Conservation (phyloP, 2,888 invertebrate genomes). For the Xanthia icteritia region DNA sequence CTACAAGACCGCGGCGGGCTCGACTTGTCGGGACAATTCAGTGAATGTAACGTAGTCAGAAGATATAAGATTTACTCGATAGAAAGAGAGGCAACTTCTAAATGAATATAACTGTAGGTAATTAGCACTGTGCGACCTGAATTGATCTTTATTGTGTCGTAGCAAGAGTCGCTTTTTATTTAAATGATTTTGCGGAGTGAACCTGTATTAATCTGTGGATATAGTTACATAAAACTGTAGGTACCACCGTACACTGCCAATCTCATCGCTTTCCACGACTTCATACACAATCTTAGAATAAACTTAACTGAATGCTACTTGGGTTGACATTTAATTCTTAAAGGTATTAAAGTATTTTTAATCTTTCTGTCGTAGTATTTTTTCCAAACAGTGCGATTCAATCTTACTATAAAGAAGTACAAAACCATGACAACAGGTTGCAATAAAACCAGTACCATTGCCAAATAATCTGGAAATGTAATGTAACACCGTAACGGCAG, state of each 20-base stretch:
- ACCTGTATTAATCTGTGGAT: too few species aligned
- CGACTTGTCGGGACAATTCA: too few species aligned
- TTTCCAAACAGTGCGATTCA: slow-evolving; percentile 29
- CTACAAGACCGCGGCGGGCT: too few species aligned
- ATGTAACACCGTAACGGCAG: not conserved
- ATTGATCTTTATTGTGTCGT: too few species aligned
- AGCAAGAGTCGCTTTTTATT: too few species aligned
- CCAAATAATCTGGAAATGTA: slow-evolving; percentile 1
- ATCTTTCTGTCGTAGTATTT: slow-evolving; percentile 4
- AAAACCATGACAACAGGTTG: slow-evolving; percentile 11
- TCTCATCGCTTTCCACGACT: not conserved
- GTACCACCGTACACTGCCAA: not conserved
- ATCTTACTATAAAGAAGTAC: slow-evolving; percentile 25
- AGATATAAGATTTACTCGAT: too few species aligned
- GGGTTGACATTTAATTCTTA: not conserved
- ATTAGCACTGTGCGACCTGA: too few species aligned
- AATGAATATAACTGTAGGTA: too few species aligned
- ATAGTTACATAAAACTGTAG: too few species aligned
- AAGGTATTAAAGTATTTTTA: slow-evolving; percentile 7
- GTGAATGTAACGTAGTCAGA: too few species aligned
- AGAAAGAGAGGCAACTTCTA: too few species aligned
- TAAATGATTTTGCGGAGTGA: too few species aligned
- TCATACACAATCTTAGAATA: not conserved
- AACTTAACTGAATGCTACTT: not conserved
- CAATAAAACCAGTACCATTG: slow-evolving; percentile 14